Base-by-base conservation (phyloP, 1,140 invertebrate species). In the Hypsibius dujardini region DNA sequence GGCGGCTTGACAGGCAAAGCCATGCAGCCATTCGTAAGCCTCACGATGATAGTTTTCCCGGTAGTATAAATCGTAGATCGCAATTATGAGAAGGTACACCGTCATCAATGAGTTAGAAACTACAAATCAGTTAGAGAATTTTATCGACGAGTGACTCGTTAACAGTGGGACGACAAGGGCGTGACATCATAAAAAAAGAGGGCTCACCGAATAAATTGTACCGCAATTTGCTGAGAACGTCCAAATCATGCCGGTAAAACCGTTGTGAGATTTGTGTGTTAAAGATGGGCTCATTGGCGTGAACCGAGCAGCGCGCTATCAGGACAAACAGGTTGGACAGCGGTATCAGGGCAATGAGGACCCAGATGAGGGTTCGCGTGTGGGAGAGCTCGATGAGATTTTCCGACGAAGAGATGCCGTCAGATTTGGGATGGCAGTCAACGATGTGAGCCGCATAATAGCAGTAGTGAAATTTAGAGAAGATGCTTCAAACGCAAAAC, bases 1-100 rank as follows among this genome's bases (percentile, higher is more conserved):
- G 3, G 62, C 62, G 12, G 62, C 62, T 42, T 67, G 62, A 42
- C 62, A 67, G 7, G 62, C 62, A 67, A 45, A 15, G 12, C 62
- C 62, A 45, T 67, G 62, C 12, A 67, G 42, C 62, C 62, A 67
- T 67, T 67, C 62, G 62, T 67, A 67, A 7, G 62, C 62, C 3
- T 15, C 62, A 12, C 62, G 62, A 42, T 67, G 62, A 67, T 67
- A 67, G 45, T 67, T 67, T 42, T 67, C 62, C 42, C 62, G 12
- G 62, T 15, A 67, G 3, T 67, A 42, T 7, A 67, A 15, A 45
- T 67, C 62, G 45, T 67, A 67, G 45, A 67, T 12, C 12, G 62
- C 62, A 67, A 67, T 67, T 12, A 67, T 45, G 12, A 67, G 42
- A 7, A 67, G 45, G 62, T 67, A 67, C 12, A 42, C 62, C 12